These are phyloP conservation scores for Verasper variegatus DNA, from an alignment of 2,113 vertebrate genomes.

Conservation along the genomic window DNA sequence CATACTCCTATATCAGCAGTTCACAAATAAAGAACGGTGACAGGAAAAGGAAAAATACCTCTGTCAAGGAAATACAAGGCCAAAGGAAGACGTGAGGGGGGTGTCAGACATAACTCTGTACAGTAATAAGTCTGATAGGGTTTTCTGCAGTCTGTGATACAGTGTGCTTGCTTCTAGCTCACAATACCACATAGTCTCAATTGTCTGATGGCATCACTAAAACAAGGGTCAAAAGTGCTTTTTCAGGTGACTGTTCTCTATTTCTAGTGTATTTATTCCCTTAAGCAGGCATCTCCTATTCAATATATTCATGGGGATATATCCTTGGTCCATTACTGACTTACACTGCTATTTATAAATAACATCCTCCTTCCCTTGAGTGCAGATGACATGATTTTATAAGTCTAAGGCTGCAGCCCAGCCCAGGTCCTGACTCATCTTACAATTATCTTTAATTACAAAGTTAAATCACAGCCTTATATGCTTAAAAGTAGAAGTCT, in stretches of 20 bases:
- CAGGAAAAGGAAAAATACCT: constrained; percentile 37
- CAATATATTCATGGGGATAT: no score
- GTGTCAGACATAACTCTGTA: neutral
- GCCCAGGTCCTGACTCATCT: neutral
- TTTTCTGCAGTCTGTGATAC: neutral
- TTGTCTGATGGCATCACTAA: neutral
- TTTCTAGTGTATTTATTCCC: neutral
- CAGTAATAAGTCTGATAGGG: neutral
- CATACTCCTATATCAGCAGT: constrained; percentile 31
- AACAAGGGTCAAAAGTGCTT: neutral
- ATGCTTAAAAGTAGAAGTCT: neutral
- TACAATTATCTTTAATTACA: neutral
- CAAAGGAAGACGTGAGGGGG: constrained; percentile 15
- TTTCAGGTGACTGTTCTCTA: neutral
- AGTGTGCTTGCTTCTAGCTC: neutral
- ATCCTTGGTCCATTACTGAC: neutral
- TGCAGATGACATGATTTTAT: neutral
- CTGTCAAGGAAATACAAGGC: constrained; percentile 41
- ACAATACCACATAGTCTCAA: neutral
- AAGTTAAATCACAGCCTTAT: neutral
- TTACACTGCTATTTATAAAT: neutral
- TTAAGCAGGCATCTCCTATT: no score
- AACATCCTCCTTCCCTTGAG: neutral
- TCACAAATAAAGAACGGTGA: constrained; percentile 28
- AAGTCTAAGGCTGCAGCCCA: neutral